Evolutionary conservation across 2,797 vertebrate species (phyloP).

Genomic region (Zonotrichia albicollis): DNA sequence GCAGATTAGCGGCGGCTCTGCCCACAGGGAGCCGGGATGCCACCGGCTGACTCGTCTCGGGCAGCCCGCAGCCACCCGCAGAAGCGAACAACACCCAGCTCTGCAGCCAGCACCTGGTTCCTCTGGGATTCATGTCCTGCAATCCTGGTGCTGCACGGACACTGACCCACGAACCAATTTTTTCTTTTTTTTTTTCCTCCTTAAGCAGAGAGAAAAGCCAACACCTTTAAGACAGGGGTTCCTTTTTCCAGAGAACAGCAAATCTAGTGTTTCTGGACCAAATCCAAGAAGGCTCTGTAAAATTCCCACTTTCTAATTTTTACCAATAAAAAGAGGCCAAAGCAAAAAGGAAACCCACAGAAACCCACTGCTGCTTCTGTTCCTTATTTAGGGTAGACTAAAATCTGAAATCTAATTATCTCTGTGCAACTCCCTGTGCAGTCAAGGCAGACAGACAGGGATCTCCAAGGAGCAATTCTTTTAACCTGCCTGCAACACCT

Average conservation of each 20-base stretch:
- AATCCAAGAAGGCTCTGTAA: background rate
- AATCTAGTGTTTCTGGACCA: background rate
- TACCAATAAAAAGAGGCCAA: background rate
- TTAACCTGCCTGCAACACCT: background rate
- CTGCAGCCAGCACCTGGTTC: background rate
- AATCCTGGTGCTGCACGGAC: background rate
- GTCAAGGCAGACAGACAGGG: background rate
- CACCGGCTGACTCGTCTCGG: background rate
- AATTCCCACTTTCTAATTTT: background rate
- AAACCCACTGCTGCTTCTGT: background rate
- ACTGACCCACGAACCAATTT: background rate
- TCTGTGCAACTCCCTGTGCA: background rate
- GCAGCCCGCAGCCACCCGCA: background rate
- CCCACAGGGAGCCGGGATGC: fast-evolving
- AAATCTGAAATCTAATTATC: slow-evolving; percentile 26
- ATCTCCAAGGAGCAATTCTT: background rate
- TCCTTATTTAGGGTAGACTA: background rate
- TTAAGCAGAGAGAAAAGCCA: background rate
- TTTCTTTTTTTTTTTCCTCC: fast-evolving
- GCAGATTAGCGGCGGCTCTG: background rate
- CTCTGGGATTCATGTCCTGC: background rate
- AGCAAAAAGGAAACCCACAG: background rate
- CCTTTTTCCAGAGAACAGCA: background rate
- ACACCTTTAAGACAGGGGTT: background rate
- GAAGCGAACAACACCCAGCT: background rate